Evolutionary conservation across 2,888 invertebrate genomes (phyloP), one percentile per base, ranked within the genome.

Genomic region (Drosophila demipolita): DNA sequence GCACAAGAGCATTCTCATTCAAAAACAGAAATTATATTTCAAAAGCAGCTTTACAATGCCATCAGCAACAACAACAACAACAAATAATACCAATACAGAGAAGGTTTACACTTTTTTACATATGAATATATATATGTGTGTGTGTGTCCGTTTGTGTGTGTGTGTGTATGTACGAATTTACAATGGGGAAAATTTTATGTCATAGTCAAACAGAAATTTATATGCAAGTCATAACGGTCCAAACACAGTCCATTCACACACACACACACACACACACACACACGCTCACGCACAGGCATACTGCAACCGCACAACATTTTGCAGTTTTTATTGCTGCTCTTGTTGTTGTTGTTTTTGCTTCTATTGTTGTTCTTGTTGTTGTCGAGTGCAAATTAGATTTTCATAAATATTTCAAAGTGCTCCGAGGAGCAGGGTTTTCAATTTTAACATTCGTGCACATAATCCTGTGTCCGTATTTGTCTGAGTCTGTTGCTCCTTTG

Each of bases 171-270:
- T 62, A 38, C 48, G 48, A 40, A 48, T 61, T 50, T 74, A 42
- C 55, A 66, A 64, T 57, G 40, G 48, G 49, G 49, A 63, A 57
- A 53, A 64, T 80, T 63, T 80, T 81, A 86, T 86, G 70, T 78
- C 66, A 70, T 82, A 80, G 82, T 80, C 82, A 87, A 84, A 87
- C 81, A 81, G 68, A 85, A 87, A 89, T 87, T 87, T 87, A 87
- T 85, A 87, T 87, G 89, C 87, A 85, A 89, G 89, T 89, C 87
- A 83, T 82, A 80, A 69, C 75, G 66, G 58, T 68, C 65, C 63
- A 79, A 61, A 63, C 53, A 80, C 67, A 66, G 50, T 26, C 20
- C 45, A 59, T 59, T 49, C 61, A 40, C 38, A 49, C 45, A 55
- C 45, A 61, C 35, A 32, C 58, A 50, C 20, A 50, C 29, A 49